Conservation (phyloP, 2,888 invertebrate genomes). For the Nephrotoma guestfalica region DNA sequence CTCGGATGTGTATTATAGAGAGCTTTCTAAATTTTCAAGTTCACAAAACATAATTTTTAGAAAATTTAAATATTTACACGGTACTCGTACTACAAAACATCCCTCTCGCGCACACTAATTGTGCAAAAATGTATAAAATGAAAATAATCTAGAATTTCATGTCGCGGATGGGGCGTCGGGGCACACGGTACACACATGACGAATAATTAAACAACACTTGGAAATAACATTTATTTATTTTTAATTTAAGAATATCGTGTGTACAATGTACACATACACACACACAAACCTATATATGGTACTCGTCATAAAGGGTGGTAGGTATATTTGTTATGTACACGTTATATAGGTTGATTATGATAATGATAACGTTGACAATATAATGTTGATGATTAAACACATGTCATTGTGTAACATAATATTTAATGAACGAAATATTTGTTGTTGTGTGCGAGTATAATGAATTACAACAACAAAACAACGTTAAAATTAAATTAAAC, state of each 20-base stretch:
- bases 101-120: neutral
- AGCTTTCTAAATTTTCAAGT: neutral
- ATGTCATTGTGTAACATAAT: neutral
- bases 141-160: neutral
- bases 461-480: neutral
- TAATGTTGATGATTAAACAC: neutral
- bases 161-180: neutral
- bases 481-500: neutral
- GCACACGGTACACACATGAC: neutral
- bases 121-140: neutral
- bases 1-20: too few relatives aligned
- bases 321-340: neutral
- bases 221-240: neutral
- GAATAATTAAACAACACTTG: neutral
- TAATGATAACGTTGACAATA: neutral
- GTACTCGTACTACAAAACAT: too few relatives aligned
- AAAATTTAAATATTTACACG: neutral
- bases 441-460: neutral
- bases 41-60: neutral
- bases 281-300: neutral
- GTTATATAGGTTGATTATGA: neutral
- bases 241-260: neutral
- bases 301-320: neutral
- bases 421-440: neutral
- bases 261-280: neutral